These are phyloP conservation scores for Dendroctonus ponderosae DNA, from an alignment of 1,140 invertebrate species.

Conservation along the genomic window DNA sequence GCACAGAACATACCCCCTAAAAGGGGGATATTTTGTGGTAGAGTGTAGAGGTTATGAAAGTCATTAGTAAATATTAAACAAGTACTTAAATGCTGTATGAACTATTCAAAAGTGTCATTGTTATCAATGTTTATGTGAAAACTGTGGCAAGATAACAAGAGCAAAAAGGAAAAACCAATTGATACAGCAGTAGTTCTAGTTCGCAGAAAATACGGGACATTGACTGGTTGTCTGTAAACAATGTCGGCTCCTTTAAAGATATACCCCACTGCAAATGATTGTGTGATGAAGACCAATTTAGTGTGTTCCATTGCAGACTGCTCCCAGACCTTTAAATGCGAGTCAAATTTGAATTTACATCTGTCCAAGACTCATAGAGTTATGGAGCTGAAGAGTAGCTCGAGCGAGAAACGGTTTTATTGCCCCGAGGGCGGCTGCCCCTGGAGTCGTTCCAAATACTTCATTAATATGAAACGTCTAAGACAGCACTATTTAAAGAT, in stretches of 20 bases:
- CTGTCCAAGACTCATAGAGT: constrained; percentile 45
- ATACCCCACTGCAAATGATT: constrained; percentile 41
- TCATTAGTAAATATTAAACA: no score
- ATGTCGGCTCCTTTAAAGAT: constrained; percentile 35
- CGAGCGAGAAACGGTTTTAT: constrained; percentile 39
- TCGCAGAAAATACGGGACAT: no score
- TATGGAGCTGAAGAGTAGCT: constrained; percentile 20
- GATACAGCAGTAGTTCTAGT: not conserved
- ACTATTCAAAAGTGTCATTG: no score
- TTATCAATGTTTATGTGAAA: no score
- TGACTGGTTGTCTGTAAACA: not conserved
- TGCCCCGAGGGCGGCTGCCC: constrained; percentile 45
- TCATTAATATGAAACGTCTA: constrained; percentile 47
- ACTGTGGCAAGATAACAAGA: no score
- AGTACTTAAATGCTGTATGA: no score
- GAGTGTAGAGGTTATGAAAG: no score
- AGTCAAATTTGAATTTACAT: constrained; percentile 48
- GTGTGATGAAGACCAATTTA: constrained; percentile 44
- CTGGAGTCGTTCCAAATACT: constrained; percentile 42
- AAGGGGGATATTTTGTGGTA: no score
- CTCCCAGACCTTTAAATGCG: constrained; percentile 43
- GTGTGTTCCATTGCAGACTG: constrained; percentile 45
- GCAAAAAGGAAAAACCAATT: not conserved
- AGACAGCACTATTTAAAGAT: constrained; percentile 63
- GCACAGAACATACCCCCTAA: no score